These are phyloP conservation scores for Yponomeuta malinellus DNA, from an alignment of 2,888 invertebrate genomes.

Conservation along the genomic window DNA sequence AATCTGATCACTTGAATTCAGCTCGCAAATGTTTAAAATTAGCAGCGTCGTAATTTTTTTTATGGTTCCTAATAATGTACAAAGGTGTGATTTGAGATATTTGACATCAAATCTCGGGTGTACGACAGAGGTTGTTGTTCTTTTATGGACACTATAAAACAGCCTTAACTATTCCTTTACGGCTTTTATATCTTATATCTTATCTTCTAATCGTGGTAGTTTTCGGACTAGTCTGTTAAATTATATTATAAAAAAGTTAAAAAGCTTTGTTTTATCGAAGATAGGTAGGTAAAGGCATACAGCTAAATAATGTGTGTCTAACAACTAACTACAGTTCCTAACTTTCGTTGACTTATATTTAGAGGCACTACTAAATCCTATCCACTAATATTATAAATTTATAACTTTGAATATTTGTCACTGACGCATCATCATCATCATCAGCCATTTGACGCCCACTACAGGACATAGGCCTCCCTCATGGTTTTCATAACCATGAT, in stretches of 20 bases:
- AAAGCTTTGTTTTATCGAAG: neutral
- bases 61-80: slow-evolving; percentile 33
- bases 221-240: slow-evolving; percentile 33
- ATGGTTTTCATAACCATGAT: too few relatives aligned
- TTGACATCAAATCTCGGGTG: slow-evolving; percentile 31
- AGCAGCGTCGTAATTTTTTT: slow-evolving; percentile 32
- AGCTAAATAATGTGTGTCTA: too few relatives aligned
- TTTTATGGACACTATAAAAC: slow-evolving; percentile 56
- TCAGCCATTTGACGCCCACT: too few relatives aligned
- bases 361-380: too few relatives aligned
- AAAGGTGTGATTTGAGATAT: slow-evolving; percentile 32
- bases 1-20: slow-evolving; percentile 22
- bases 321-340: neutral
- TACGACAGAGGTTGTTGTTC: slow-evolving; percentile 37
- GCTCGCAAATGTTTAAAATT: slow-evolving; percentile 29
- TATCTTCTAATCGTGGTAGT: slow-evolving; percentile 58
- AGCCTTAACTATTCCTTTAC: slow-evolving; percentile 58
- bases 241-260: slow-evolving; percentile 3
- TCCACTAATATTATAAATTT: too few relatives aligned
- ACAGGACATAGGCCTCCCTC: too few relatives aligned
- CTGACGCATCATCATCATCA: too few relatives aligned
- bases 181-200: slow-evolving; percentile 54
- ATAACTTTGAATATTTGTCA: too few relatives aligned
- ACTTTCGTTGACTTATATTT: too few relatives aligned
- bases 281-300: too few relatives aligned